Evolutionary conservation across 2,797 vertebrate genomes (phyloP).

Genomic region (Streptopelia turtur): DNA sequence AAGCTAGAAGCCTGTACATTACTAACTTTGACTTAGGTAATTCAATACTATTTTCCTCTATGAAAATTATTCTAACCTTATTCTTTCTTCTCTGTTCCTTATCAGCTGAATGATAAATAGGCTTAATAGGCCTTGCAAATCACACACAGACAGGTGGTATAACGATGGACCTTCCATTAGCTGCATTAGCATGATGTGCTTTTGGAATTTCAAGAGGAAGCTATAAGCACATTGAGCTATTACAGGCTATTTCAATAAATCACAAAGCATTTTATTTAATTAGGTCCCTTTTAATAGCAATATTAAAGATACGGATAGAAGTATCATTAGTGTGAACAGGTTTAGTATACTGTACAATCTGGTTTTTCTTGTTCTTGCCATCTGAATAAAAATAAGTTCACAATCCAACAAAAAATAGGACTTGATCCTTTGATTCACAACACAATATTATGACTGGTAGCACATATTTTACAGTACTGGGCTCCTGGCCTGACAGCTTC

Average conservation of each 20-base stretch:
- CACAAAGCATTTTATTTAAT: slow-evolving; percentile 8
- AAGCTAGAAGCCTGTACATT: background rate
- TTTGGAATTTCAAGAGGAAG: slow-evolving; percentile 1
- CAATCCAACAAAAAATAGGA: background rate
- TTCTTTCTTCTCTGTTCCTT: background rate
- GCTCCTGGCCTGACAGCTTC: background rate
- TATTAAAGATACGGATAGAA: background rate
- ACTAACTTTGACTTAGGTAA: background rate
- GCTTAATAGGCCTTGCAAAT: background rate
- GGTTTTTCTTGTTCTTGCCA: background rate
- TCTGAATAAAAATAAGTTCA: background rate
- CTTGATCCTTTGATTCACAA: background rate
- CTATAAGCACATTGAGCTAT: background rate
- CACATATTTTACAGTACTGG: background rate
- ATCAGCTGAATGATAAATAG: slow-evolving; percentile 21
- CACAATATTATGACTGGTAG: background rate
- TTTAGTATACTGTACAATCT: background rate
- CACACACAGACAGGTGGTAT: background rate
- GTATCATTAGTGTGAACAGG: background rate
- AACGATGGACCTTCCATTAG: slow-evolving; percentile 15
- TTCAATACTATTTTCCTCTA: background rate
- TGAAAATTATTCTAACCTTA: background rate
- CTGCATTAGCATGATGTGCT: background rate
- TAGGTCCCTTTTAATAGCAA: slow-evolving; percentile 16
- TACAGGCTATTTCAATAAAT: slow-evolving; percentile 22